A percentile compares a stretch with the other conserved stretches of the same genome.
Conservation (phyloP, 2,888 invertebrate genomes). For the Netelia inedita region DNA sequence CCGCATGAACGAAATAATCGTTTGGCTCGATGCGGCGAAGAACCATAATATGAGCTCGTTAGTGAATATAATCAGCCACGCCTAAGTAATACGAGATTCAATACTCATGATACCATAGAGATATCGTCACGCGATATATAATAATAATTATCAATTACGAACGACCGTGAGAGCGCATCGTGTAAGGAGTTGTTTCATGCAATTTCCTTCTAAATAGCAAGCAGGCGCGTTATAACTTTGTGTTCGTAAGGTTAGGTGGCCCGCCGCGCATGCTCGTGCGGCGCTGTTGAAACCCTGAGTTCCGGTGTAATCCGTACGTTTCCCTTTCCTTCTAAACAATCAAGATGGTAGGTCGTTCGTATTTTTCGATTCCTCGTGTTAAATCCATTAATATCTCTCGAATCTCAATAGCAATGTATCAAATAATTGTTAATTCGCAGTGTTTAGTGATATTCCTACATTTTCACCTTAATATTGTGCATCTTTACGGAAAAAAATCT, state of each 20-base stretch:
- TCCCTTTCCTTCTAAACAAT: conserved; percentile 78
- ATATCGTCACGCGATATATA: conserved; percentile 14
- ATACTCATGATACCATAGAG: background rate
- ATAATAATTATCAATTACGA: background rate
- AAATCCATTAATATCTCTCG: conserved; percentile 62
- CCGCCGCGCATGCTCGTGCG: conserved; percentile 65
- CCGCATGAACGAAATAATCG: background rate
- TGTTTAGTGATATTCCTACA: background rate
- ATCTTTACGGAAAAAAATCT: conserved; percentile 5
- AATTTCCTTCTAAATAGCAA: conserved; percentile 46
- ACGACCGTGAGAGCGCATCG: conserved; percentile 19
- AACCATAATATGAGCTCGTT: background rate
- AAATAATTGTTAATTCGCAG: conserved; percentile 17
- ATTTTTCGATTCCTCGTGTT: conserved; percentile 54
- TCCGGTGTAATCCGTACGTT: conserved; percentile 74
- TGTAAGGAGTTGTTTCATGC: conserved; percentile 22
- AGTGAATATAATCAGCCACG: conserved; percentile 21
- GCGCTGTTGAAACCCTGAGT: conserved; percentile 55
- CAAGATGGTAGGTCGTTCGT: conserved; percentile 81
- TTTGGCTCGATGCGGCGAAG: background rate
- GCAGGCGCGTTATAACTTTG: conserved; percentile 50
- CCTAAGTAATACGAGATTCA: background rate
- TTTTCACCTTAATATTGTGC: conserved; percentile 43
- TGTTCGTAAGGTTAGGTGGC: conserved; percentile 60
- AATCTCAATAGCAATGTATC: conserved; percentile 41